Base-by-base conservation (phyloP, 2,797 vertebrate species). In the Trichosurus vulpecula region DNA sequence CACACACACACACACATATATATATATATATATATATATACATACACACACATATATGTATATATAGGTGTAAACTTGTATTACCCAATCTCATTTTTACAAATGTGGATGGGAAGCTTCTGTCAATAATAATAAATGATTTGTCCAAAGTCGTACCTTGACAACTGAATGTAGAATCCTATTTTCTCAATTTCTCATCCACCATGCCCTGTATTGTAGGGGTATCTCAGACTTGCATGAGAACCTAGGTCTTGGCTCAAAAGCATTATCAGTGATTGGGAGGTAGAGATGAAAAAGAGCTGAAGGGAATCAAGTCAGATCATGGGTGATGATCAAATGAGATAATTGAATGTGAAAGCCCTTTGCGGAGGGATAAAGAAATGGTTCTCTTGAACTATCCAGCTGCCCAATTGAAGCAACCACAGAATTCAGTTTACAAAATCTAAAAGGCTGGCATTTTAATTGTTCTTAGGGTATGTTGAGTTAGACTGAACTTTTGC, bases 11-110 rank as follows among this genome's bases (percentile, higher is more conserved):
- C 4, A 54, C 16, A 54, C 54, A 16, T 54, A 22, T 53, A 13
- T 53, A 13, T 13, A 1, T 53, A 13, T 13, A 53, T 13, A 53
- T n/a, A n/a, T n/a, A 53, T 12, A 16, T 54, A 16, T 54, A 54
- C 54, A 54, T 14, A 19, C 54, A 19, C 4, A 19, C 54, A 22
- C 19, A 13, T 14, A 54, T 3, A 54, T 5, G 55, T 19, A 25
- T 55, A 2, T 55, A 6, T 55, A 0, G 55, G 6, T 25, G 55
- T 55, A 56, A 56, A 56, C 25, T 25, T 55, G 55, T 54, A 95
- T 92, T 95, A 90, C 90, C 31, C 94, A 90, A 4, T 57, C 41
- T 92, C 47, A 81, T 95, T 92, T 81, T 91, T 95, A 91, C 10
- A 92, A 22, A 92, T 96, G 27, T 95, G 54, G 95, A 94, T 94